Base-by-base conservation (phyloP, 2,113 vertebrate species). In the Catharus fuscescens region DNA sequence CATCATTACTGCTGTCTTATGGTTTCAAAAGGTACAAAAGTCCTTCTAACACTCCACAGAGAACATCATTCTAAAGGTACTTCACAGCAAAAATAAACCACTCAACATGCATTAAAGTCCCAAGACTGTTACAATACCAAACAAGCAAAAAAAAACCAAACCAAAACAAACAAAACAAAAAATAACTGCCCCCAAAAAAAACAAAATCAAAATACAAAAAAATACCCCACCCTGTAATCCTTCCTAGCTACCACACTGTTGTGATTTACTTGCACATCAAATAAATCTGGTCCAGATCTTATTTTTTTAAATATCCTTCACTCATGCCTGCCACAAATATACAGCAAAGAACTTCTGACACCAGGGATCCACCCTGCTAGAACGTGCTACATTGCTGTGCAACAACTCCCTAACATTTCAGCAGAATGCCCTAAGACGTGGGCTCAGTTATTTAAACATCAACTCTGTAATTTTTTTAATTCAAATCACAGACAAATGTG, bases 41-140 rank as follows among this genome's bases (percentile, higher is more conserved):
- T 74, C 44, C n/a, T 78, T 48, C 86, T 59, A 78, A 60, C 19
- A 34, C n/a, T 18, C 45, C 57, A 66, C 45, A 80, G 67, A 77
- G 50, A 83, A 57, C 45, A 76, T 47, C 2, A 40, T 34, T 50
- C 67, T 72, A 81, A 89, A 88, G 1, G 2, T n/a, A 81, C 60
- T 92, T 50, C 70, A 79, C 19, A 79, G 45, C 73, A 92, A 73
- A 92, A 95, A 91, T 21, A 81, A 84, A 84, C 34, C 31, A 89
- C 53, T 89, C 44, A 61, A 67, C 23, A 25, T 23, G 32, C 8
- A 73, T 0, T 72, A 10, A 81, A 81, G 40, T 65, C 81, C 42
- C 62, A 87, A 65, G 77, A 84, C 3, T 31, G 17, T 18, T 31
- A 88, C 32, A 73, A 54, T 18, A 66, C 3, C 54, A 78, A 94